These are phyloP conservation scores for Sebastes aleutianus DNA, from an alignment of 2,797 vertebrate species.

Conservation along the genomic window DNA sequence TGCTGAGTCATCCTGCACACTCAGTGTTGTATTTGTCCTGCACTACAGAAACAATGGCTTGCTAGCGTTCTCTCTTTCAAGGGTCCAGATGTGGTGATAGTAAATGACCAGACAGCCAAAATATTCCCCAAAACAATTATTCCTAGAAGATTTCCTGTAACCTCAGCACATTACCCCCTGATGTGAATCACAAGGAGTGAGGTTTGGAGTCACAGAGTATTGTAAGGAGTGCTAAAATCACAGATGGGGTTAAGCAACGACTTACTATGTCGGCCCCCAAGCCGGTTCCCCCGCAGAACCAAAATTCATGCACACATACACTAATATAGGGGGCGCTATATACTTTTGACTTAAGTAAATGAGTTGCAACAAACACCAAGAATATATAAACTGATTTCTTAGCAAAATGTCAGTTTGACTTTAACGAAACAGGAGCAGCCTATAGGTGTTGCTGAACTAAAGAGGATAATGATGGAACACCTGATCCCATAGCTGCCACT, in stretches of 20 bases:
- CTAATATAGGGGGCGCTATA: not conserved
- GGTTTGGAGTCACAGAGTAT: not conserved
- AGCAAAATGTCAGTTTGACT: not conserved
- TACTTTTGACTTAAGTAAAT: not conserved
- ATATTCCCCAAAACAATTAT: not conserved
- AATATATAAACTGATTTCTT: not conserved
- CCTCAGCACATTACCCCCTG: not conserved
- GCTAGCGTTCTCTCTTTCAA: not conserved
- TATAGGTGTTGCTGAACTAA: not conserved
- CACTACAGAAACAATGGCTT: not conserved
- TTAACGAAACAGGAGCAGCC: not conserved
- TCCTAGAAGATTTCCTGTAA: not conserved
- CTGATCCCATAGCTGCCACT: not conserved
- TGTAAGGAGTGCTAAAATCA: not conserved
- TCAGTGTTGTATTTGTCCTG: not conserved
- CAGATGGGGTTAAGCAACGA: not conserved
- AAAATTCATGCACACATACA: not conserved
- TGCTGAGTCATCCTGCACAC: not conserved
- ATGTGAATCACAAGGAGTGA: not conserved
- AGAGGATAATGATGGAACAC: conserved; percentile 12
- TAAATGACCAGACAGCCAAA: not conserved
- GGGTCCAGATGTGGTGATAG: not conserved
- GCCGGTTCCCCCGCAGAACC: not conserved
- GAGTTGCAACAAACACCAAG: not conserved
- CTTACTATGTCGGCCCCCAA: not conserved